phyloP scores from a whole-genome alignment of 53 echinoderm and acorn worm genomes.

The Henricia sp. region DNA sequence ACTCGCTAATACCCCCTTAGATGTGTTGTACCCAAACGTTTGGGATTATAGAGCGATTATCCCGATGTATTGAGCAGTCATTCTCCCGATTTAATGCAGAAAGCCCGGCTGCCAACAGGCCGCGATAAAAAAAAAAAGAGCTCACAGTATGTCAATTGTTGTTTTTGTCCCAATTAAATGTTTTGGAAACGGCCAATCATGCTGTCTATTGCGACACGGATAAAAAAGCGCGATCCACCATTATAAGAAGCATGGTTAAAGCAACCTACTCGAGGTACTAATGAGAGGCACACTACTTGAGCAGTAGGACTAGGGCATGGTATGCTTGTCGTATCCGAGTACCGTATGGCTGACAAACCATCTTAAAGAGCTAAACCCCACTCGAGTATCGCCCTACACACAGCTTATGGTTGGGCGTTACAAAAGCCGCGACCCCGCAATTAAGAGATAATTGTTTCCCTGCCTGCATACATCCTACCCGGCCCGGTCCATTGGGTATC shows the following conservation, averaged over 20 bases:
- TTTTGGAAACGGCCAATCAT: constrained; percentile 69
- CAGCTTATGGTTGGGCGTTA: background rate
- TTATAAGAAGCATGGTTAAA: background rate
- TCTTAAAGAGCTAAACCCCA: background rate
- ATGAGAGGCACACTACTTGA: constrained; percentile 23
- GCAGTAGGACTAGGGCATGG: background rate
- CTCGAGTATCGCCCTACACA: background rate
- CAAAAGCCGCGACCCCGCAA: constrained; percentile 64
- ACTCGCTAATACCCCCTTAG: constrained; percentile 28
- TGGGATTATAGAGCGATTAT: constrained; percentile 18
- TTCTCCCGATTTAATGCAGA: background rate
- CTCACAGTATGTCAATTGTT: constrained; percentile 49
- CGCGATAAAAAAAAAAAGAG: constrained; percentile 10
- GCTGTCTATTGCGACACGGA: constrained; percentile 16
- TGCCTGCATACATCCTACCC: constrained; percentile 21
- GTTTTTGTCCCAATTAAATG: constrained; percentile 67
- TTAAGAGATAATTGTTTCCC: constrained; percentile 55
- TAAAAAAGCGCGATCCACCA: background rate
- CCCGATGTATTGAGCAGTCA: constrained; percentile 15
- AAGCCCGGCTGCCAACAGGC: constrained; percentile 50
- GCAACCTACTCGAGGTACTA: constrained; percentile 5
- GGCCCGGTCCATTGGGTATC: constrained; percentile 52
- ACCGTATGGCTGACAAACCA: background rate
- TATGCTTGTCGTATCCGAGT: background rate
- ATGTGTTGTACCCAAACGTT: constrained; percentile 41